A percentile compares a stretch with the other conserved stretches of the same genome.
Evolutionary conservation across 2,888 invertebrate genomes (phyloP).

Genomic region (Hecatera dysodea): DNA sequence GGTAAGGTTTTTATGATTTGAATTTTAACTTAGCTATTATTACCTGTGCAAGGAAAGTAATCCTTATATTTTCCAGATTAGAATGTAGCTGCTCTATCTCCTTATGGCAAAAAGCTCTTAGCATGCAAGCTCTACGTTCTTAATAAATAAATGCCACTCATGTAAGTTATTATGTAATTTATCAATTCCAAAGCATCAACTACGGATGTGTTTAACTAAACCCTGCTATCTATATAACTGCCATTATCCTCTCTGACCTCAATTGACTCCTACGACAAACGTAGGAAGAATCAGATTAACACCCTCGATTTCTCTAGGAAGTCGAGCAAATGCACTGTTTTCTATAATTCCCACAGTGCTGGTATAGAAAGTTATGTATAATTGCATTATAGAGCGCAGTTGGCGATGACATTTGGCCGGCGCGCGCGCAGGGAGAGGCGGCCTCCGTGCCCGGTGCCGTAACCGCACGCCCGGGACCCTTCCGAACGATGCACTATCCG

Average conservation of each 20-base stretch:
- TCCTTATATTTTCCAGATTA: not conserved
- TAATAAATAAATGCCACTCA: conserved; percentile 8
- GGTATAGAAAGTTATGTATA: conserved; percentile 46
- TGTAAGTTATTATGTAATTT: conserved; percentile 27
- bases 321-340: conserved; percentile 35
- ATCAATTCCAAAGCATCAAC: conserved; percentile 37
- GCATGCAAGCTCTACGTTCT: not conserved
- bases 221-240: conserved; percentile 27
- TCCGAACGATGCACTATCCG: conserved; percentile 74
- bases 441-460: conserved; percentile 53
- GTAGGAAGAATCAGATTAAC: conserved; percentile 40
- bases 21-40: not conserved
- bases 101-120: not conserved
- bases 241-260: conserved; percentile 33
- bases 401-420: conserved; percentile 83
- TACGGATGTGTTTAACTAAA: conserved; percentile 38
- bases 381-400: conserved; percentile 64
- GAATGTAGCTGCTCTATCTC: not conserved
- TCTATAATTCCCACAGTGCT: conserved; percentile 60
- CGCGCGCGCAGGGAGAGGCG: conserved; percentile 77
- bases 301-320: conserved; percentile 58
- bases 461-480: conserved; percentile 68
- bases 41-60: not conserved
- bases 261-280: conserved; percentile 53
- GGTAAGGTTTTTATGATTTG: no score